phyloP scores from a whole-genome alignment of 1,140 invertebrate genomes.

The Eumaeus atala region DNA sequence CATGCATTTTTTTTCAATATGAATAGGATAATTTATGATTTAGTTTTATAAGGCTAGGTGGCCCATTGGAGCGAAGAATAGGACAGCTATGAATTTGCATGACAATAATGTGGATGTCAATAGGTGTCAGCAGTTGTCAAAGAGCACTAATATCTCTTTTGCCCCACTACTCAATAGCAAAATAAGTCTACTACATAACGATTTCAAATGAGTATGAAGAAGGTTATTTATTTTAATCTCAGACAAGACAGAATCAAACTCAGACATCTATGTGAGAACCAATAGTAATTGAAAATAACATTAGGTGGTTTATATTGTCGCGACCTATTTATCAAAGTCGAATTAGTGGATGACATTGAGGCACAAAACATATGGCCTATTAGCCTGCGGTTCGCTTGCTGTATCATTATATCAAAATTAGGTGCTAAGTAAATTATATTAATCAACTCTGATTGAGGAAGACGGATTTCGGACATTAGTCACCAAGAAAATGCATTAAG shows the following conservation, averaged over 20 bases:
- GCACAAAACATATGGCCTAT: slow-evolving; percentile 60
- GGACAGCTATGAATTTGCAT: too few relatives aligned
- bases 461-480: slow-evolving; percentile 7
- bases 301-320: slow-evolving; percentile 30
- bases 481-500: neutral
- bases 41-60: too few relatives aligned
- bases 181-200: too few relatives aligned
- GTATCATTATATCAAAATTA: slow-evolving; percentile 59
- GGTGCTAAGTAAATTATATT: slow-evolving; percentile 62
- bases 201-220: too few relatives aligned
- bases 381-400: slow-evolving; percentile 34
- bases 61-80: too few relatives aligned
- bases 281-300: slow-evolving; percentile 23
- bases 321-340: slow-evolving; percentile 59
- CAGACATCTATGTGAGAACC: neutral
- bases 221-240: too few relatives aligned
- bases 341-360: slow-evolving; percentile 60
- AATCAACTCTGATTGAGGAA: slow-evolving; percentile 20
- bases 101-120: too few relatives aligned
- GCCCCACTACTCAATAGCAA: too few relatives aligned
- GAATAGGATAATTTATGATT: too few relatives aligned
- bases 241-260: neutral
- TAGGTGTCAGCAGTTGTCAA: too few relatives aligned
- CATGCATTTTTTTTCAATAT: too few relatives aligned
- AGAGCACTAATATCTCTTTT: too few relatives aligned